phyloP scores from a whole-genome alignment of 1,140 invertebrate species.

The Bombus confusus region DNA sequence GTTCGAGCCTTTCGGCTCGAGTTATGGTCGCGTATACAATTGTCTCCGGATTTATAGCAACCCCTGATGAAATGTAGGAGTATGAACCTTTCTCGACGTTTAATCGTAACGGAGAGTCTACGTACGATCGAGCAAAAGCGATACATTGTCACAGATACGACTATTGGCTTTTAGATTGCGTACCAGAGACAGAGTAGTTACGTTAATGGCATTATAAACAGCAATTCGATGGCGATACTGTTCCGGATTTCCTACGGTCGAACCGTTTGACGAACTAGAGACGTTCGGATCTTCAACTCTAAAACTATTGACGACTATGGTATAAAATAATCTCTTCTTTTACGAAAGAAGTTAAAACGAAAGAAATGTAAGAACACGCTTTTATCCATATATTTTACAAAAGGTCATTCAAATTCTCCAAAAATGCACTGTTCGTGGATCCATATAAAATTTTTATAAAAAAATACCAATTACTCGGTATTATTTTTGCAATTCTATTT shows the following conservation, averaged over 20 bases:
- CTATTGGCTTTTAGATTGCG: slow-evolving; percentile 43
- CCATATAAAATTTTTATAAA: no score
- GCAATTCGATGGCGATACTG: slow-evolving; percentile 12
- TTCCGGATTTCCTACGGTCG: not conserved
- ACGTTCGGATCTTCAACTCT: not conserved
- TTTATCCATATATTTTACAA: no score
- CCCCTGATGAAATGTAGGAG: slow-evolving; percentile 14
- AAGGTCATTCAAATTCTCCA: no score
- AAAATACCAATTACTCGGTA: no score
- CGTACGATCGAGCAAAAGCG: not conserved
- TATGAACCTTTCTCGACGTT: slow-evolving; percentile 19
- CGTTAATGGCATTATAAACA: slow-evolving; percentile 38
- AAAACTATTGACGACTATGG: not conserved
- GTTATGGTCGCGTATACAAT: slow-evolving; percentile 46
- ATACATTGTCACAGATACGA: slow-evolving; percentile 35
- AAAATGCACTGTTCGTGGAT: no score
- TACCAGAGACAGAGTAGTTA: slow-evolving; percentile 7
- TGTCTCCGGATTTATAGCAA: slow-evolving; percentile 43
- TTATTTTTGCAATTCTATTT: no score
- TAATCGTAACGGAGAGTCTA: slow-evolving; percentile 7
- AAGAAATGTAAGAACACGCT: not conserved
- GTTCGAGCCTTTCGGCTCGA: slow-evolving; percentile 33
- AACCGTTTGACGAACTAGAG: not conserved
- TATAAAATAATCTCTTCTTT: not conserved
- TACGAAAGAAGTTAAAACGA: not conserved